Evolutionary conservation across 2,888 invertebrate species (phyloP), one percentile per base, ranked within the genome.

Genomic region (Noctua fimbriata): DNA sequence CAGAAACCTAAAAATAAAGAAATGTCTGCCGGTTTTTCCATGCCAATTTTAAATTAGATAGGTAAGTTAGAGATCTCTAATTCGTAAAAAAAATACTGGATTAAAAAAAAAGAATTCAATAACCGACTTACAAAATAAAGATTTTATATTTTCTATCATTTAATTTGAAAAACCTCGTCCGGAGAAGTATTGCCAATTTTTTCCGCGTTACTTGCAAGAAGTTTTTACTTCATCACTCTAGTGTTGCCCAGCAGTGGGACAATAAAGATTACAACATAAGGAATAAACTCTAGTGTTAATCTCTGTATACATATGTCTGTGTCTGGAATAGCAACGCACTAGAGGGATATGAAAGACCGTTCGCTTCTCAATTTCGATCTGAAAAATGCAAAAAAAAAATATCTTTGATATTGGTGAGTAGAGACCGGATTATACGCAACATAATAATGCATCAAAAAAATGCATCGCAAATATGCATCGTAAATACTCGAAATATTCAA

Each of bases 1-100:
- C 24, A 58, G 16, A 49, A 52, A 9, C 24, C 41, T 1, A 81
- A 81, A 58, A 66, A 41, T 41, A 21, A 21, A 1, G 14, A 71
- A 36, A n/a, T 44, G 9, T 41, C 18, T 24, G 24, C 24, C 18
- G 81, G 81, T 7, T 47, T 65, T 44, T 73, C 55, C 1, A 82
- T 44, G 83, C 32, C 58, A 75, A 58, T 67, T 79, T 74, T 79
- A 58, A 32, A 49, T 58, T 49, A 66, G 12, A 21, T 73, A 47
- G 60, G 24, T 58, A n/a, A n/a, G 58, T 58, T 58, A n/a, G 9
- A 18, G 18, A 9, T 28, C 60, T 18, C 60, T 60, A 3, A 60
- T 28, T 60, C 28, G 28, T 16, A 60, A 32, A 65, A 32, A 60
- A 16, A 63, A 7, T 32, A 18, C 21, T 21, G 21, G 21, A 32